Conservation (phyloP, 2,113 vertebrate genomes). For the Dipodomys ordii region DNA sequence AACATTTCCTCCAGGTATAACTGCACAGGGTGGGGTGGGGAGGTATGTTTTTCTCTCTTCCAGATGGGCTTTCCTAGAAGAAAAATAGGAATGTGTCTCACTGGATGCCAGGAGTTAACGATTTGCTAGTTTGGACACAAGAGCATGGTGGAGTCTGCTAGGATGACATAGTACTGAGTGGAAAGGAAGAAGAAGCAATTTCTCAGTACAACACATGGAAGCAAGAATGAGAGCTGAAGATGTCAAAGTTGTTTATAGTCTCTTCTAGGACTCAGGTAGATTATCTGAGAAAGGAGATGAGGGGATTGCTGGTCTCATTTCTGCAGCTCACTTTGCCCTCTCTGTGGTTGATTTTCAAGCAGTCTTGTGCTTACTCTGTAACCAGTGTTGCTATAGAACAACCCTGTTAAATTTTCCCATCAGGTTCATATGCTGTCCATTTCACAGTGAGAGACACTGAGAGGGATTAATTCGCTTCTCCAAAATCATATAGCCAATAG, state of each 20-base stretch:
- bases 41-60: neutral
- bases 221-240: conserved; percentile 63
- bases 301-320: neutral
- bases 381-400: neutral
- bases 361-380: neutral
- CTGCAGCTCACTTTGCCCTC: neutral
- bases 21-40: no score
- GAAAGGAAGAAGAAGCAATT: conserved; percentile 42
- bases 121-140: conserved; percentile 16
- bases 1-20: neutral
- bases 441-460: neutral
- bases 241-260: conserved; percentile 30
- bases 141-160: neutral
- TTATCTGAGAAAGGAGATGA: conserved; percentile 25
- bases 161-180: conserved; percentile 38
- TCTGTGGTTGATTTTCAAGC: conserved; percentile 26
- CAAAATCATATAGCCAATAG: neutral
- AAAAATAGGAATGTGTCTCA: neutral
- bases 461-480: neutral
- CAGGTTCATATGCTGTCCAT: neutral
- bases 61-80: conserved; percentile 52
- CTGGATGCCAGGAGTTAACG: neutral
- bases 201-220: conserved; percentile 58
- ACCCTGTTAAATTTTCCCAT: neutral
- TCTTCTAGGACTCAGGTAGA: neutral